Base-by-base conservation (phyloP, 2,797 vertebrate species). In the Leuciscus waleckii region DNA sequence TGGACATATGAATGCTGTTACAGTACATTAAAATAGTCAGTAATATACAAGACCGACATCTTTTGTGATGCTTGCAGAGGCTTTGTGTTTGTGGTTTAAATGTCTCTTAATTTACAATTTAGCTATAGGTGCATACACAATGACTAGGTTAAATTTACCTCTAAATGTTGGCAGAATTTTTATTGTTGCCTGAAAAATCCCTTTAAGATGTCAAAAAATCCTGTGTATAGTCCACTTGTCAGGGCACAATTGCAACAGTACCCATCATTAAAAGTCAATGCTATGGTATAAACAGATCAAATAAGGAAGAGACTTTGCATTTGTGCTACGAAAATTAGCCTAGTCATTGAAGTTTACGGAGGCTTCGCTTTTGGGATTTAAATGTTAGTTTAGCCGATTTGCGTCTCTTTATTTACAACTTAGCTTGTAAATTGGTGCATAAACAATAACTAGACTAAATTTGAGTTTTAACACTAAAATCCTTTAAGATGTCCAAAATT, bases 61-160 rank as follows among this genome's bases (percentile, higher is more conserved):
- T 65, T 37, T 71, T 73, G 32, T 7, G n/a, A 14, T 81, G 17
- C 70, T 29, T 70, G 74, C 67, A 56, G 10, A 81, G 21, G 69
- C 29, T 32, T 82, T 63, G 81, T 51, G 5, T 54, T 56, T 35
- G 1, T 23, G 9, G 16, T 51, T 17, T 71, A 49, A 49, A 51
- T 74, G 71, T 76, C 17, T 69, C 68, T 56, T 54, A 6, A 21
- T 11, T 19, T 70, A 21, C 56, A 61, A 41, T 63, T 41, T 41
- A 39, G 16, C n/a, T 21, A 35, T 37, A 37, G 41, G 13, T 68
- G 1, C 29, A 16, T 41, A 74, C 46, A 32, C 46, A 51, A 32
- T 32, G 17, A 51, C 46, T 21, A 29, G 54, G 54, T 6, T 49
- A 35, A 67, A 51, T 39, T 37, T 29, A 4, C 3, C 5, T 71